Evolutionary conservation across 2,888 invertebrate genomes (phyloP).

Genomic region (Flexamia atlantica): DNA sequence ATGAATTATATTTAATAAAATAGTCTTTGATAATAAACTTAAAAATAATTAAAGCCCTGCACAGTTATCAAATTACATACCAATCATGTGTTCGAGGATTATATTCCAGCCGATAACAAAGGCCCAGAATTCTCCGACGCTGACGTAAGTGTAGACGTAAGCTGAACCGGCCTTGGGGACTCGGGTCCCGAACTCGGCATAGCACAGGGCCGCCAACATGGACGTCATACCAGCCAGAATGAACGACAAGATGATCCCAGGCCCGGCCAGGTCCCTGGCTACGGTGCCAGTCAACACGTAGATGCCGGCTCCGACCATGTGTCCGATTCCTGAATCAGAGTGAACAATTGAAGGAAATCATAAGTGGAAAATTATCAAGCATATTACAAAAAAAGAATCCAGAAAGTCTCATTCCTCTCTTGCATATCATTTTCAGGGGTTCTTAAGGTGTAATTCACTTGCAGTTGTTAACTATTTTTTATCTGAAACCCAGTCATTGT

Average conservation of each 20-base stretch:
- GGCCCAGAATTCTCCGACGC: slow-evolving; percentile 95
- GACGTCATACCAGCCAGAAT: slow-evolving; percentile 90
- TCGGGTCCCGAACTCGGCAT: slow-evolving; percentile 93
- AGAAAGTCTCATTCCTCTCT: no score
- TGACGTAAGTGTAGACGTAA: slow-evolving; percentile 95
- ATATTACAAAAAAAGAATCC: no score
- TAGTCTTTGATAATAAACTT: no score
- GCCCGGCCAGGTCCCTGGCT: slow-evolving; percentile 88
- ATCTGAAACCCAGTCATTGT: no score
- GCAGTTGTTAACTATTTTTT: no score
- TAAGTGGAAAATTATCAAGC: no score
- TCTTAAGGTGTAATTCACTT: no score
- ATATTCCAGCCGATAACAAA: slow-evolving; percentile 98
- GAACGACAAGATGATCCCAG: slow-evolving; percentile 85
- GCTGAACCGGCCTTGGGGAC: slow-evolving; percentile 95
- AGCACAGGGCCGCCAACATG: slow-evolving; percentile 89
- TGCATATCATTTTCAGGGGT: no score
- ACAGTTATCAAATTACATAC: no score
- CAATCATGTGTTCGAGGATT: slow-evolving; percentile 92
- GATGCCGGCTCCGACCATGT: slow-evolving; percentile 97
- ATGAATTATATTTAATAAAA: no score
- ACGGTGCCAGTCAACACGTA: slow-evolving; percentile 94
- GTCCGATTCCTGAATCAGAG: slow-evolving; percentile 92
- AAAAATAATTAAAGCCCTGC: no score
- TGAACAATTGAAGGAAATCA: no score